Evolutionary conservation across 1,140 invertebrate genomes (phyloP), one percentile per base, ranked within the genome.

Genomic region (Pararge aegeria): DNA sequence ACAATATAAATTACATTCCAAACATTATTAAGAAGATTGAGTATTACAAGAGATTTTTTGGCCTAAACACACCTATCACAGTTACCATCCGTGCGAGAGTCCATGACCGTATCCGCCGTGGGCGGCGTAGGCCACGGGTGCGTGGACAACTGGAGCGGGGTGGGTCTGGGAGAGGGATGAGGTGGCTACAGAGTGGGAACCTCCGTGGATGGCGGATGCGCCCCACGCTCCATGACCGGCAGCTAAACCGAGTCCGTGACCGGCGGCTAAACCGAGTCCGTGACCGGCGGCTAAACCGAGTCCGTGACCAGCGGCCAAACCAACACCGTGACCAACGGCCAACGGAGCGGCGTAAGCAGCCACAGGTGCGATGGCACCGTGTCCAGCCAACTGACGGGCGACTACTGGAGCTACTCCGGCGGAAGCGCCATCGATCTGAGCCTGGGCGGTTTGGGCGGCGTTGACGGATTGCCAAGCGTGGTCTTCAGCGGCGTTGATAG

Each of bases 351-450:
- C 68, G 64, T 66, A 61, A 2, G 64, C 72, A 19, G 53, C 54
- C 13, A 51, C 59, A 2, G 46, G 54, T 37, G 61, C 64, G 30
- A 63, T 53, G 27, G 65, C 73, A 5, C 66, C 72, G 38, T 83
- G 81, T 2, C 80, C 84, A 20, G 68, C 83, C 42, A 88, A 56
- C 61, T 84, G 81, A 57, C 81, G 81, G 64, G 85, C 83, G 34
- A 88, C 69, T 27, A 92, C 75, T 68, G 92, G 91, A 51, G 91
- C 90, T 46, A 90, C 89, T 67, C 92, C 92, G 44, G 90, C 90
- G 83, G 91, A 92, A 66, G 84, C 89, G 64, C 92, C 92, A 61
- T 91, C 87, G 60, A 92, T 81, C 78, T 91, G 90, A 63, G 92
- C 92, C 60, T 87, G 81, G 30, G 81, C 90, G 68, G 92, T 92